These are phyloP conservation scores for Philereme vetulata DNA, from an alignment of 2,888 invertebrate species.

Conservation along the genomic window DNA sequence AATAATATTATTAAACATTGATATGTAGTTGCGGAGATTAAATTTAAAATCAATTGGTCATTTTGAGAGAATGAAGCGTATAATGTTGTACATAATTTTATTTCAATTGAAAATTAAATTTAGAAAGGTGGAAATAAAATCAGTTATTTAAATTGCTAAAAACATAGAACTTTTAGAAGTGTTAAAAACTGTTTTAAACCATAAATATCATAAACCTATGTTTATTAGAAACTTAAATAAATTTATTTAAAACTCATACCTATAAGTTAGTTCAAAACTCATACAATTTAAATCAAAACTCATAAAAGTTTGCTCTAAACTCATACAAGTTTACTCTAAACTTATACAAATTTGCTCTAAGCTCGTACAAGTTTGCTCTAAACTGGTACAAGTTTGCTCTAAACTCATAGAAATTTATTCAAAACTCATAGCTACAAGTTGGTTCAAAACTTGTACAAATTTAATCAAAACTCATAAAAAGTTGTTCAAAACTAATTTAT, in stretches of 20 bases:
- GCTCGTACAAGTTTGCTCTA: too few species aligned
- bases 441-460: not conserved
- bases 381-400: too few species aligned
- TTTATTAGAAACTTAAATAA: not conserved
- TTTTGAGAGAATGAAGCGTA: conserved; percentile 34
- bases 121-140: not conserved
- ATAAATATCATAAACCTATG: too few species aligned
- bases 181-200: too few species aligned
- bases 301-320: too few species aligned
- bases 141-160: not conserved
- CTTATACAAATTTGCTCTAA: too few species aligned
- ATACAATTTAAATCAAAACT: too few species aligned
- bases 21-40: conserved; percentile 73
- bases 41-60: conserved; percentile 47
- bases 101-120: not conserved
- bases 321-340: too few species aligned
- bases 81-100: conserved; percentile 40
- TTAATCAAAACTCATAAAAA: not conserved
- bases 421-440: too few species aligned
- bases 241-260: not conserved
- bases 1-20: conserved; percentile 62
- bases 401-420: too few species aligned
- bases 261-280: not conserved
- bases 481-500: not conserved
- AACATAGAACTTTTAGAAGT: not conserved